These are phyloP conservation scores for Melanostoma scalare DNA, from an alignment of 2,888 invertebrate species.

Conservation along the genomic window DNA sequence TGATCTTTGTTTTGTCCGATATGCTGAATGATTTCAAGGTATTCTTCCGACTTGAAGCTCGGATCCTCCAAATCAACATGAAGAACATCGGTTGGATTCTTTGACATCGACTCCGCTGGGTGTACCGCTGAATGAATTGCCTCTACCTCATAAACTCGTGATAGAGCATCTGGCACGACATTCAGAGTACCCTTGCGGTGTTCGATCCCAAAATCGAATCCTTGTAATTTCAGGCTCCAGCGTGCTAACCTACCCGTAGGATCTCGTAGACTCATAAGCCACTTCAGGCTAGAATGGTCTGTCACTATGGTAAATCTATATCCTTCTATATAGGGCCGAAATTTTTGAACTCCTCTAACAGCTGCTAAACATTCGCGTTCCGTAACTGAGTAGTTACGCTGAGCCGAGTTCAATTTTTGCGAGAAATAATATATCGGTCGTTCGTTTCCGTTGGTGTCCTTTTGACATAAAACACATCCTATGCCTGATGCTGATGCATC, in stretches of 20 bases:
- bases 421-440: slow-evolving; percentile 22
- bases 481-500: slow-evolving; percentile 59
- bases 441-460: slow-evolving; percentile 34
- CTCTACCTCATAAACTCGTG: background rate
- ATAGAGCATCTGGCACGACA: slow-evolving; percentile 5
- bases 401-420: background rate
- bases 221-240: slow-evolving; percentile 3
- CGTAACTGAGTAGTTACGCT: slow-evolving; percentile 1
- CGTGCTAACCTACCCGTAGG: background rate
- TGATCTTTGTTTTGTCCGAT: slow-evolving; percentile 1
- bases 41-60: background rate
- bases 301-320: background rate
- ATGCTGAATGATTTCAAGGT: background rate
- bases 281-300: slow-evolving; percentile 3
- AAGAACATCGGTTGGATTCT: background rate
- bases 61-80: slow-evolving; percentile 4
- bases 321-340: background rate
- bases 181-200: slow-evolving; percentile 8
- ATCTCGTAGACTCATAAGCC: slow-evolving; percentile 1
- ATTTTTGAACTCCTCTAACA: background rate
- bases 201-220: slow-evolving; percentile 3
- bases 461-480: slow-evolving; percentile 47
- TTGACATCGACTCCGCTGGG: too few species aligned
- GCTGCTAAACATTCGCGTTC: slow-evolving; percentile 1
- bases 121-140: background rate